Base-by-base conservation (phyloP, 2,113 vertebrate species). In the Xiphophorus couchianus region DNA sequence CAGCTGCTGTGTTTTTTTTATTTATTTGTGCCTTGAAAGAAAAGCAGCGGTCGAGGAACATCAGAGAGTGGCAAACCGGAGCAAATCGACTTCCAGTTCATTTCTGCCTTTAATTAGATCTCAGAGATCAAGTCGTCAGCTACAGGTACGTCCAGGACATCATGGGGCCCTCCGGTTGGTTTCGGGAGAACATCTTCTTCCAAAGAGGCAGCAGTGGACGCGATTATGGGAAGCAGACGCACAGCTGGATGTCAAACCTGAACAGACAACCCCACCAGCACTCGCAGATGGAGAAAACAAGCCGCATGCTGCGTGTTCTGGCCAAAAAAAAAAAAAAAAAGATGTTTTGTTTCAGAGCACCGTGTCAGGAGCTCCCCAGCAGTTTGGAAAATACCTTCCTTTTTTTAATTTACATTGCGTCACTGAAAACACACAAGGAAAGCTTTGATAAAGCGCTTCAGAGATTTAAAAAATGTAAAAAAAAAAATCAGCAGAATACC, bases 1-100 rank as follows among this genome's bases (percentile, higher is more conserved):
- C 84, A 81, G 86, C 79, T 81, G 88, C 67, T 51, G 44, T 27
- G 1, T 72, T 71, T 65, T 31, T 35, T 73, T 35, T 30, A 0
- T 30, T 3, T 30, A 3, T 3, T 30, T 73, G 51, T 30, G 64
- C 42, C 27, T 3, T 71, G 14, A 71, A 33, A 67, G 69, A 22
- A 58, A 70, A 37, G 27, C 17, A 27, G 27, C 10, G 37, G 69
- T 71, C 51, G 12, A 73, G 22, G 29, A 66, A 4, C 17, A 5
- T 62, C 42, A 25, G 42, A 63, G 71, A 81, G 31, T 44, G 54
- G 48, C 60, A 42, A 69, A 39, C 42, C 8, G 27, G 63, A 72
- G 65, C 62, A 61, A 73, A 68, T 37, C 6, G 31, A 33, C 9
- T 64, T 65, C 9, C 0, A 62, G 60, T 79, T 63, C 39, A 48